Base-by-base conservation (phyloP, 1,140 invertebrate species). In the Grapholita molesta region DNA sequence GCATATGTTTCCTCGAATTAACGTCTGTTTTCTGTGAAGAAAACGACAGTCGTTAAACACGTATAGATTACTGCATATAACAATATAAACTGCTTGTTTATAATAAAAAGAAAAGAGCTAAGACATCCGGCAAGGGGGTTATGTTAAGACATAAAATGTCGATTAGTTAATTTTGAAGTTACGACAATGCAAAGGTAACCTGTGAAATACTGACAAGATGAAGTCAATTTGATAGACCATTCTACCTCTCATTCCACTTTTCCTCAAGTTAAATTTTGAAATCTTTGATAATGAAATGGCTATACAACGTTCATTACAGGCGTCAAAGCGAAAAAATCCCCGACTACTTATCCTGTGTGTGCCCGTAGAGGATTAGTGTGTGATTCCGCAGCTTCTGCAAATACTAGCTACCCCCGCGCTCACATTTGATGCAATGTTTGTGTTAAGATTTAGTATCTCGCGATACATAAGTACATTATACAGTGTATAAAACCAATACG, bases 1-100 rank as follows among this genome's bases (percentile, higher is more conserved):
- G 80, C 89, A 91, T 82, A 85, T 89, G 89, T 84, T 91, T 91
- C 89, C 87, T 89, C 78, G 89, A 88, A 91, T 84, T 86, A 82
- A 89, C 83, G 89, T 89, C 86, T 91, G 89, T 91, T 89, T 89
- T 89, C 89, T 82, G 74, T 81, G 87, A 89, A 89, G 74, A 84
- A 86, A 89, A 82, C 76, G 73, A 73, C 83, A 72, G 79, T 83
- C 84, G 76, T 89, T 85, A 91, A 91, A 85, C 83, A 77, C 75
- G 69, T 77, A 79, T 85, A 86, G 80, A 84, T 85, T 79, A 85
- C 78, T 79, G 79, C 81, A 86, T 88, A 81, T 84, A 88, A 88
- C 81, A 78, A 79, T 85, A 88, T 86, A 80, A 80, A 86, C 81
- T 84, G 74, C 74, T 86, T 86, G 84, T 87, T 87, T 83, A 71